Evolutionary conservation across 2,797 vertebrate species (phyloP), one percentile per base, ranked within the genome.

Genomic region (Sebastes cheni): DNA sequence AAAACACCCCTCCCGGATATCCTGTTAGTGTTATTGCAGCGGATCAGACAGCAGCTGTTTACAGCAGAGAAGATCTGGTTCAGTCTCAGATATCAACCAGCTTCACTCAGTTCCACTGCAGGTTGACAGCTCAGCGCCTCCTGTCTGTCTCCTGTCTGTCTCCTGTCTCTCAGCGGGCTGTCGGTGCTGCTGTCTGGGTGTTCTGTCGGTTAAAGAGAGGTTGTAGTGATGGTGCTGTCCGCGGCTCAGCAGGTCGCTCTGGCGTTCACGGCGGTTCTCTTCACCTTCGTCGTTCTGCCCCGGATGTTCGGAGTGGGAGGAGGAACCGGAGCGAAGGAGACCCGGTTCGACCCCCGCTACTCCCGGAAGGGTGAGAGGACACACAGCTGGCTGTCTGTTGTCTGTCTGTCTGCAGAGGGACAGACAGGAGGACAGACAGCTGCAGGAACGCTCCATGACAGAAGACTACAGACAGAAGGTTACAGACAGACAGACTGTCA

Each of bases 281-380:
- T 96, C 61, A 87, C 94, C 4, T 95, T 97, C 23, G 88, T 96
- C n/a, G 88, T 96, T 32, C 90, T 97, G 77, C 97, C 97, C 50
- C 93, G 95, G 86, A 86, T 97, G 85, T 95, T 97, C 58, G 94
- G 94, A 1, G 94, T 92, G 22, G 93, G 94, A 3, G 83, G 78
- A 3, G 93, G 93, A 0, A 16, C 81, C 2, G 84, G 91, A 13
- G 22, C 84, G 1, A 93, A 82, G 74, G 94, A 91, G 11, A 36
- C 81, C 7, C 74, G 89, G 8, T 92, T 88, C 55, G 96, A 95
- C 79, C 80, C 88, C 6, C 93, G 94, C 0, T 91, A 89, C 91
- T 89, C 65, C 32, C 89, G 93, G 25, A 94, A 93, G 93, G 95
- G 95, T 96, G 81, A 3, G 11, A 13, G 6, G 9, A 18, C 56